Evolutionary conservation across 1,140 invertebrate species (phyloP).

Genomic region (Asobara japonica): DNA sequence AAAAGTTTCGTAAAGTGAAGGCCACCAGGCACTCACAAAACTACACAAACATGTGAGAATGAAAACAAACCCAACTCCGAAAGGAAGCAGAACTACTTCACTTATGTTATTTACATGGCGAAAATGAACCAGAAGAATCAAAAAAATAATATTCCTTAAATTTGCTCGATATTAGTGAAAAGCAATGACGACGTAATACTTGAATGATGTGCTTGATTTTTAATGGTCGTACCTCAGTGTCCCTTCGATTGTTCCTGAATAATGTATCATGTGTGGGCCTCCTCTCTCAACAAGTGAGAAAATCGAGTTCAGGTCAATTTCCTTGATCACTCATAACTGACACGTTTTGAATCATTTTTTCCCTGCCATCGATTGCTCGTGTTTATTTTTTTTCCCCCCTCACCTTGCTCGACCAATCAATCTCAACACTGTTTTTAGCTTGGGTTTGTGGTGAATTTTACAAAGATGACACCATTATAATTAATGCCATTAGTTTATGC

Average conservation of each 20-base stretch:
- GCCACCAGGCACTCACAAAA: neutral
- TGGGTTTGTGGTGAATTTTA: conserved; percentile 1
- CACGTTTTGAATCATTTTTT: conserved; percentile 27
- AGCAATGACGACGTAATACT: neutral
- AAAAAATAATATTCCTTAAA: neutral
- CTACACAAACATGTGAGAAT: neutral
- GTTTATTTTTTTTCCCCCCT: conserved; percentile 7
- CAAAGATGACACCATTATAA: neutral
- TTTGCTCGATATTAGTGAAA: neutral
- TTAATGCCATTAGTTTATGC: neutral
- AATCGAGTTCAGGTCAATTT: conserved; percentile 24
- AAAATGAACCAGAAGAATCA: neutral
- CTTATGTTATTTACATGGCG: neutral
- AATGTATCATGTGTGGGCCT: conserved; percentile 12
- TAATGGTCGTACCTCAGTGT: conserved; percentile 9
- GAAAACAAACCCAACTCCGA: neutral
- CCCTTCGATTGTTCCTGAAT: neutral
- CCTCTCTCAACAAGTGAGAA: conserved; percentile 5
- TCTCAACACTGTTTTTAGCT: neutral
- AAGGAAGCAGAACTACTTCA: neutral
- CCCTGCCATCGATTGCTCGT: conserved; percentile 24
- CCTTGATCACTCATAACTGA: conserved; percentile 19
- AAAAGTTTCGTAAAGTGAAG: neutral
- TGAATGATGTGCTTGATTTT: neutral
- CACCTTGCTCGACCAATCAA: neutral